These are phyloP conservation scores for Sebastes oblongus DNA, from an alignment of 2,797 vertebrate genomes.

Conservation along the genomic window DNA sequence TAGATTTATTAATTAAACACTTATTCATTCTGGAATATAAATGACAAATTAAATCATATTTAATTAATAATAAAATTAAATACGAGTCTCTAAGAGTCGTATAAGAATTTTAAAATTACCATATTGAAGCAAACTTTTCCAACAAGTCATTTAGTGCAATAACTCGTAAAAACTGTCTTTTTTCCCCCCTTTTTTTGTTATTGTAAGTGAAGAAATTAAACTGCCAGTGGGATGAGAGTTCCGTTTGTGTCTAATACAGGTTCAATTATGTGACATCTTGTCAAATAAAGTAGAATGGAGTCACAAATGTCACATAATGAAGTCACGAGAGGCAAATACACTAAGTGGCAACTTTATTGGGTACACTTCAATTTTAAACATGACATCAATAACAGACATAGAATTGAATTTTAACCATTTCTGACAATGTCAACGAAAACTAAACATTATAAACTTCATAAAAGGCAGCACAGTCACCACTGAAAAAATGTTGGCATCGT, in stretches of 20 bases:
- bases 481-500: too few species aligned
- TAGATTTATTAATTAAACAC: not conserved
- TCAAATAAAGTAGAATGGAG: not conserved
- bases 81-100: too few species aligned
- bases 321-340: not conserved
- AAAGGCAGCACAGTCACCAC: too few species aligned
- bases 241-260: not conserved
- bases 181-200: not conserved
- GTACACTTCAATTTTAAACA: not conserved
- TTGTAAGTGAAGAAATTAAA: too few species aligned
- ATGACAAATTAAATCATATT: not conserved
- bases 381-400: too few species aligned
- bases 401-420: not conserved
- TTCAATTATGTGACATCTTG: not conserved
- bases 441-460: not conserved
- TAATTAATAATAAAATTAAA: too few species aligned
- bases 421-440: not conserved
- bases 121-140: not conserved
- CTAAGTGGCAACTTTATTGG: not conserved
- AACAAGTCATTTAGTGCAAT: not conserved
- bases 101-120: too few species aligned
- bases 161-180: not conserved
- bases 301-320: not conserved
- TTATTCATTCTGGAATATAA: not conserved
- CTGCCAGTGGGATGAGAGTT: not conserved